Conservation (phyloP, 92 coral and sea anemone species). For the Porites lobata region DNA sequence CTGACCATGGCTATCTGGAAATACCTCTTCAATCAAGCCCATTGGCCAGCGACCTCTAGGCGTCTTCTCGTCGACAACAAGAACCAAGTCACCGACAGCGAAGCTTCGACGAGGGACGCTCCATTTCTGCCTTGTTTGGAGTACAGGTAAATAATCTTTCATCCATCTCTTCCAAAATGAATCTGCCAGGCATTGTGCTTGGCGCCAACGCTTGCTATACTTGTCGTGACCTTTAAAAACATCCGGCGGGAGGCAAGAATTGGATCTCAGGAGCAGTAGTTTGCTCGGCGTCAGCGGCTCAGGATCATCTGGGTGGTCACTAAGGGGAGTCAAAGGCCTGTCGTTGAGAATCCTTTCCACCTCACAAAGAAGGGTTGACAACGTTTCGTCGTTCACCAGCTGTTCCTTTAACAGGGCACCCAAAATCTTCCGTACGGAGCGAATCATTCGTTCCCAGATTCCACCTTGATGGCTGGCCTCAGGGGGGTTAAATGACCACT, state of each 20-base stretch:
- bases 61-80: constrained; percentile 42
- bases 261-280: constrained; percentile 44
- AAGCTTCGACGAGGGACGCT: constrained; percentile 32
- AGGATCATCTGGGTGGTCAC: constrained; percentile 40
- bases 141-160: constrained; percentile 60
- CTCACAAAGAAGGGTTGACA: constrained; percentile 58
- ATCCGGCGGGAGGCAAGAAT: constrained; percentile 47
- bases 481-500: constrained; percentile 52
- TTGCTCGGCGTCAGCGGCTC: constrained; percentile 61
- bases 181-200: constrained; percentile 56
- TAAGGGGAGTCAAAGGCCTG: constrained; percentile 41
- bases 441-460: constrained; percentile 41
- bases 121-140: constrained; percentile 67
- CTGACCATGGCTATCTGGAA: constrained; percentile 38
- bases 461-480: constrained; percentile 68
- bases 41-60: constrained; percentile 46
- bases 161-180: constrained; percentile 65
- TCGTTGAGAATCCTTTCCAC: constrained; percentile 66
- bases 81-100: constrained; percentile 47
- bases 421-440: too few relatives aligned
- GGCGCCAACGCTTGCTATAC: constrained; percentile 47
- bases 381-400: too few relatives aligned
- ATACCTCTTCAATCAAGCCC: constrained; percentile 45
- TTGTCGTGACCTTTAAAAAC: constrained; percentile 19
- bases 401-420: too few relatives aligned